phyloP scores from a whole-genome alignment of 2,797 vertebrate genomes.

The Natrix natrix region DNA sequence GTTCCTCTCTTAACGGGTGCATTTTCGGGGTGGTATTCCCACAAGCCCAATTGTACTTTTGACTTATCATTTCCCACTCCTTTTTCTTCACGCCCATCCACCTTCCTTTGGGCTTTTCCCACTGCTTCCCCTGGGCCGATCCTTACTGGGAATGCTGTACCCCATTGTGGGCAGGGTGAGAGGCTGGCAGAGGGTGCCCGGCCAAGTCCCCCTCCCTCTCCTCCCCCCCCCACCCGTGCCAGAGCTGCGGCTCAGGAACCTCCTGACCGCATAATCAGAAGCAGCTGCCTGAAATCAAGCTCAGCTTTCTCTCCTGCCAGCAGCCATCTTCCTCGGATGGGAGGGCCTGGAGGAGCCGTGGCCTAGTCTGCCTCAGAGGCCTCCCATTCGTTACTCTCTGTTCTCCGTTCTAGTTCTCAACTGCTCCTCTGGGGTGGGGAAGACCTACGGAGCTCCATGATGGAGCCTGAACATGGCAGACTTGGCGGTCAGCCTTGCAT shows the following conservation, averaged over 20 bases:
- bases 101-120: neutral
- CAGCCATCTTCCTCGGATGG: too few relatives aligned
- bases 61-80: too few relatives aligned
- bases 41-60: too few relatives aligned
- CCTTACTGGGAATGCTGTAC: neutral
- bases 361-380: fast-evolving
- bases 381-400: too few relatives aligned
- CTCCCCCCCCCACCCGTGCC: neutral
- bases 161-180: neutral
- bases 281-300: neutral
- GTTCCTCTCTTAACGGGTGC: too few relatives aligned
- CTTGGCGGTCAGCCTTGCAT: neutral
- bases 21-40: too few relatives aligned
- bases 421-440: neutral
- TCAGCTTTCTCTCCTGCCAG: neutral
- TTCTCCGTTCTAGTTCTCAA: neutral
- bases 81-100: neutral
- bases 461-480: neutral
- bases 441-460: neutral
- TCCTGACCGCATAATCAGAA: neutral
- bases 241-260: neutral
- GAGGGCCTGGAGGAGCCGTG: neutral
- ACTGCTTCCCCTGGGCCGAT: neutral
- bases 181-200: neutral
- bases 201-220: neutral